Evolutionary conservation across 2,888 invertebrate genomes (phyloP).

Genomic region (Eurytoma californica): DNA sequence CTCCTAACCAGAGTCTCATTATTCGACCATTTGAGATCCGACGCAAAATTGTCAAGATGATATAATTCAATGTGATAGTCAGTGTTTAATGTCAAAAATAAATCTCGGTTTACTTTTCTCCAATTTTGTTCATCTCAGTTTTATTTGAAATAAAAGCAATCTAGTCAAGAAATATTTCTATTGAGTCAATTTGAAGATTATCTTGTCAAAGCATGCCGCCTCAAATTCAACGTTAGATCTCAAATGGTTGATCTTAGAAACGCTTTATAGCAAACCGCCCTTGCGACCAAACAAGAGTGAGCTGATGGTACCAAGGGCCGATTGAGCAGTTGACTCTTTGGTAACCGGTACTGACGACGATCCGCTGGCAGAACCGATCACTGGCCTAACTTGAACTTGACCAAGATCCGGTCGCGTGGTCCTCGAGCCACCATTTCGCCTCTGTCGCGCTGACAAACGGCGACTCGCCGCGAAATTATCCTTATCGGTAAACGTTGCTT

Average conservation of each 20-base stretch:
- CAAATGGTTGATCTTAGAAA: conserved; percentile 15
- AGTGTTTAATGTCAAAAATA: not conserved
- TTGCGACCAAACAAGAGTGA: conserved; percentile 89
- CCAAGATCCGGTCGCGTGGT: conserved; percentile 80
- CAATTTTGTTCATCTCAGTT: too few species aligned
- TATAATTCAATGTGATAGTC: too few species aligned
- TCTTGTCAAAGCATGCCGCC: not conserved
- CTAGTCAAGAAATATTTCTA: too few species aligned
- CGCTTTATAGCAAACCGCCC: conserved; percentile 84
- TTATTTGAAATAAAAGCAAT: too few species aligned
- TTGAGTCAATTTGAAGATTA: too few species aligned
- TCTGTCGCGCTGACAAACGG: conserved; percentile 74
- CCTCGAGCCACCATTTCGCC: conserved; percentile 74
- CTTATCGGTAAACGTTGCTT: not conserved
- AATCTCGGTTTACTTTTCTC: too few species aligned
- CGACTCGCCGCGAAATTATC: conserved; percentile 34
- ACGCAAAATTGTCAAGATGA: conserved; percentile 3
- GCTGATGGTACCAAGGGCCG: conserved; percentile 85
- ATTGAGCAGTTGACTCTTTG: conserved; percentile 74
- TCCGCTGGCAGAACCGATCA: conserved; percentile 20
- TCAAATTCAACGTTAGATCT: conserved; percentile 9
- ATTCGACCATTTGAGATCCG: conserved; percentile 6
- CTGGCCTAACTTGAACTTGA: conserved; percentile 59
- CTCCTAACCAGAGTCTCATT: conserved; percentile 33
- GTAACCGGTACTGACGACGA: conserved; percentile 62